Base-by-base conservation (phyloP, 2,113 vertebrate genomes). In the Nannospalax galili region DNA sequence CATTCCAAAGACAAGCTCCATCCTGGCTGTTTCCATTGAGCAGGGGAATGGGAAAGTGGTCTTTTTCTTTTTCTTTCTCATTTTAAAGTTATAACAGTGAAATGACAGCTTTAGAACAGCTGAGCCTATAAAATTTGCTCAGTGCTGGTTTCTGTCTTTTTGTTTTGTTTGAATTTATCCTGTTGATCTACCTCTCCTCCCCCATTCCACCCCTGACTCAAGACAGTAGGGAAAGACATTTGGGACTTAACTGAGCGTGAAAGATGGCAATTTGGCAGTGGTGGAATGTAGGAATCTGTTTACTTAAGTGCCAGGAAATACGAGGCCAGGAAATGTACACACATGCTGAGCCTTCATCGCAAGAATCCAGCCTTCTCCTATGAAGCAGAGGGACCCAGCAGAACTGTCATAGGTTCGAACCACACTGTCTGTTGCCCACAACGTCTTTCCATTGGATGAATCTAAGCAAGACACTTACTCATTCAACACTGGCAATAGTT, bases 1-100 rank as follows among this genome's bases (percentile, higher is more conserved):
- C 22, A 88, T 92, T 75, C 12, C 65, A 80, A 69, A 90, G 70
- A 87, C 28, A 72, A 52, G 56, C 62, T 77, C 30, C 24, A 45
- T 17, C 22, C 67, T 67, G 32, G 35, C 80, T 37, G 20, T 82
- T 77, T 86, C 62, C 73, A 67, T 65, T 26, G 19, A 91, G 52
- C 32, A 48, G 62, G 22, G 30, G 65, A 35, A 73, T 20, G 58
- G 79, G 72, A 69, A 58, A 65, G 48, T 37, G 52, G 67, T 62
- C 4, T 79, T 2, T 40, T 0, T 40, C 20, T 40, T 2, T 22
- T 75, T 70, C 16, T 48, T 16, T 75, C 32, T 91, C 40, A n/a
- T 73, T 97, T 65, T 93, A 86, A 94, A 93, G 37, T 48, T 35
- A 19, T 92, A 95, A 90, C 62, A 10, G 97, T 97, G 91, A 97